phyloP scores from a whole-genome alignment of 2,113 vertebrate species.

The Myxocyprinus asiaticus region DNA sequence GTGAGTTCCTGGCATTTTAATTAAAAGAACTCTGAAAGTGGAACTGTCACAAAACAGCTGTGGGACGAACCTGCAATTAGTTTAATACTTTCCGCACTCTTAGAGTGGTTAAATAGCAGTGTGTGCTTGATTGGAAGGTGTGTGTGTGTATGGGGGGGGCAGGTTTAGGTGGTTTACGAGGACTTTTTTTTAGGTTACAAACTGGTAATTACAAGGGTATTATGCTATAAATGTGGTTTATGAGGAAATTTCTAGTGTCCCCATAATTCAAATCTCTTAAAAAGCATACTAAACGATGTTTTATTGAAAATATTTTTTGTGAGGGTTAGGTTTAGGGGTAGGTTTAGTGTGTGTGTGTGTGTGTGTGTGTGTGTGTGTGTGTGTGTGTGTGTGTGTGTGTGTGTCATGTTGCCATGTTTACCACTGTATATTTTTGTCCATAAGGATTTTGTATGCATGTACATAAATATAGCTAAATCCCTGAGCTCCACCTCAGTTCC shows the following conservation, averaged over 20 bases:
- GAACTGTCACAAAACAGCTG: slow-evolving; percentile 50
- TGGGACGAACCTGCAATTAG: slow-evolving; percentile 49
- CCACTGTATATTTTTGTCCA: not conserved
- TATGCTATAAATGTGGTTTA: too few relatives aligned
- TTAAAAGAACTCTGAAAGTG: slow-evolving; percentile 43
- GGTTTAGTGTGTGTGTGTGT: too few relatives aligned
- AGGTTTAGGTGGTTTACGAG: too few relatives aligned
- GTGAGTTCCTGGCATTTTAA: slow-evolving; percentile 47
- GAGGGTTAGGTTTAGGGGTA: too few relatives aligned
- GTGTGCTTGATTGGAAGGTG: not conserved
- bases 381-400: slow-evolving; percentile 8
- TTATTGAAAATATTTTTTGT: too few relatives aligned
- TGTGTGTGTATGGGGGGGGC: too few relatives aligned
- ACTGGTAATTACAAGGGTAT: too few relatives aligned
- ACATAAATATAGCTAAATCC: not conserved
- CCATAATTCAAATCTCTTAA: too few relatives aligned
- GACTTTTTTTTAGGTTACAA: too few relatives aligned
- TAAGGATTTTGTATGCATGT: not conserved
- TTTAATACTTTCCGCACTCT: slow-evolving; percentile 19
- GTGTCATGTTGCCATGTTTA: not conserved
- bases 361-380: not conserved
- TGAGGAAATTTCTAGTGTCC: too few relatives aligned
- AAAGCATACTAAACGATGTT: too few relatives aligned
- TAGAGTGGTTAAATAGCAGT: not conserved
- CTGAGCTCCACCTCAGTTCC: not conserved